These are phyloP conservation scores for Eulemur rubriventer DNA, from an alignment of 2,797 vertebrate genomes.

Conservation along the genomic window DNA sequence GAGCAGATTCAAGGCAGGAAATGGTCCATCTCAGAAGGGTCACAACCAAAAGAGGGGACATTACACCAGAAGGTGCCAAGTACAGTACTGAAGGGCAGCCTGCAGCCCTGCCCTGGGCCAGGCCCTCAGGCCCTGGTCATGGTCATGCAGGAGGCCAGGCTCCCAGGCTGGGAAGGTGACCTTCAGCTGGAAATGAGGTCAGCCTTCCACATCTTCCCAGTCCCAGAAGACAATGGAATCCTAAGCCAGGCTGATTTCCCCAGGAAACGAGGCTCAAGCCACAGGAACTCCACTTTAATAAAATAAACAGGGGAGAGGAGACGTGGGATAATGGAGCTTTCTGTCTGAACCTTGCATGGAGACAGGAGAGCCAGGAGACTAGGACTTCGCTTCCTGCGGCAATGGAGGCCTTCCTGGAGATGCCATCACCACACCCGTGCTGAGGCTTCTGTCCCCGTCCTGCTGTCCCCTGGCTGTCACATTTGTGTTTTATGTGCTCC, in stretches of 20 bases:
- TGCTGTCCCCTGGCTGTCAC: not conserved
- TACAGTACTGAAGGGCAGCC: not conserved
- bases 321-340: not conserved
- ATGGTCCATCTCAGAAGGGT: not conserved
- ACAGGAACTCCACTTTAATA: not conserved
- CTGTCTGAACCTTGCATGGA: not conserved
- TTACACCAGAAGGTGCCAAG: not conserved
- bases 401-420: not conserved
- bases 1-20: not conserved
- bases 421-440: too few relatives aligned
- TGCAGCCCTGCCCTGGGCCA: accelerated
- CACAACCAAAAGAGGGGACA: not conserved
- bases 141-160: not conserved
- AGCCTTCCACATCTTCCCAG: not conserved
- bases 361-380: not conserved
- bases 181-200: not conserved
- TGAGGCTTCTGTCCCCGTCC: not conserved
- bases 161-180: not conserved
- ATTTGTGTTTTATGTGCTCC: not conserved
- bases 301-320: not conserved
- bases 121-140: not conserved
- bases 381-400: not conserved
- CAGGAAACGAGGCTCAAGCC: conserved; percentile 20
- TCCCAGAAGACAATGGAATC: conserved; percentile 52
- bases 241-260: not conserved